phyloP scores from a whole-genome alignment of 2,888 invertebrate genomes.

The Eugnorisma glareosa region DNA sequence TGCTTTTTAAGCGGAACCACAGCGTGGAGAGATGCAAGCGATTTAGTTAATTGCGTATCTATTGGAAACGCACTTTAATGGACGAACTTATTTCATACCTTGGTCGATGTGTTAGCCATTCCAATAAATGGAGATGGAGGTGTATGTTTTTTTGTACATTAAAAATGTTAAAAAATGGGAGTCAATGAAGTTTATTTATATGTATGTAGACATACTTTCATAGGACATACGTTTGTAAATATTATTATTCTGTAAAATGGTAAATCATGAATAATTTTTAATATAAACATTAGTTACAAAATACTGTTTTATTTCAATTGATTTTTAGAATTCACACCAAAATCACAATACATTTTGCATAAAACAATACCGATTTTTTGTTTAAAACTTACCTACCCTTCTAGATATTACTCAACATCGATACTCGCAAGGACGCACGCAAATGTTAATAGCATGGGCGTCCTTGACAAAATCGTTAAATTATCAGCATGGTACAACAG shows the following conservation, averaged over 20 bases:
- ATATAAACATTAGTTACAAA: slow-evolving; percentile 89
- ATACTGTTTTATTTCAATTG: slow-evolving; percentile 84
- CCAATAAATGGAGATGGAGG: slow-evolving; percentile 74
- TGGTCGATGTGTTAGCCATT: slow-evolving; percentile 79
- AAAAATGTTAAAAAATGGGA: slow-evolving; percentile 83
- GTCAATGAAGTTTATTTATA: slow-evolving; percentile 90
- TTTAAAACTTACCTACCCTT: slow-evolving; percentile 12
- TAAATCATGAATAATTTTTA: slow-evolving; percentile 90
- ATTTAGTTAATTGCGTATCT: slow-evolving; percentile 32
- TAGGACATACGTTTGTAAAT: slow-evolving; percentile 90
- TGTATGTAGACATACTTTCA: slow-evolving; percentile 87
- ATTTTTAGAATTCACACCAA: neutral
- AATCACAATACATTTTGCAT: neutral
- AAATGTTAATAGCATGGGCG: slow-evolving; percentile 38
- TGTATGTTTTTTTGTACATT: slow-evolving; percentile 86
- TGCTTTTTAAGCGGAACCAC: slow-evolving; percentile 37
- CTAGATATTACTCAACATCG: slow-evolving; percentile 28
- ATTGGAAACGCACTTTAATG: slow-evolving; percentile 20
- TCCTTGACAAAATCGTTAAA: slow-evolving; percentile 63
- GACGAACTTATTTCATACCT: slow-evolving; percentile 55
- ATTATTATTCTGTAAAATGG: slow-evolving; percentile 89
- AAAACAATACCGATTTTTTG: slow-evolving; percentile 8
- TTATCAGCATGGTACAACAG: slow-evolving; percentile 35
- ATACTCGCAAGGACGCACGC: slow-evolving; percentile 61
- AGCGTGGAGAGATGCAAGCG: slow-evolving; percentile 22